Base-by-base conservation (phyloP, 2,113 vertebrate genomes). In the Speoplatyrhinus poulsoni region DNA sequence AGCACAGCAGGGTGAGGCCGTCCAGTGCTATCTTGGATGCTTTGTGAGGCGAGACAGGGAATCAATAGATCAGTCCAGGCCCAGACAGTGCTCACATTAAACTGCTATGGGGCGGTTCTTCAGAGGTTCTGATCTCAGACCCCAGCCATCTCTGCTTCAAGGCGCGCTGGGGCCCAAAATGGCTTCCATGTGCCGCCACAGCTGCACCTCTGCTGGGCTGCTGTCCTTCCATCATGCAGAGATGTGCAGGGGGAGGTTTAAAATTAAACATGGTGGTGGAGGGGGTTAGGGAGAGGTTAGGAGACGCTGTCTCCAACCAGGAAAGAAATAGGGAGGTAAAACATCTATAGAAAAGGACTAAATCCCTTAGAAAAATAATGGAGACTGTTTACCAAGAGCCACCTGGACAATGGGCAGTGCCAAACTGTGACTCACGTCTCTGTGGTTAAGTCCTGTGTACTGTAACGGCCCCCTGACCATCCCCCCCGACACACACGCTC, bases 161-260 rank as follows among this genome's bases (percentile, higher is more conserved):
- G 70, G 70, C 9, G 55, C 78, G 80, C 73, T 66, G 50, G 74
- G 75, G 63, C 73, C 81, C 81, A 70, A 87, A 92, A 91, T 89
- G 84, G 75, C 75, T 89, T 90, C 88, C 86, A 88, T 84, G 88
- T 89, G 89, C 81, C 53, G 79, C 72, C 63, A 87, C 77, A 80
- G 83, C 82, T 87, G 88, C 82, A 85, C 84, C 81, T 79, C 80
- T 59, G 70, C 78, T 89, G 87, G 87, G 77, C 72, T 67, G 60
- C 77, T 80, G 85, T 87, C 87, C 87, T 87, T 63, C 85, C 66
- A 74, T 67, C 80, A 86, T 83, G 87, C 85, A 77, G 73, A 79
- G 76, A 88, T 67, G 82, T 72, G 68, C 61, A 4, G 63, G 68
- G 70, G 79, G 81, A 82, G 70, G 81, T 53, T 76, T 82, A 66